These are phyloP conservation scores for Actinostola sp. DNA, from an alignment of 92 coral and sea anemone species.

Conservation along the genomic window DNA sequence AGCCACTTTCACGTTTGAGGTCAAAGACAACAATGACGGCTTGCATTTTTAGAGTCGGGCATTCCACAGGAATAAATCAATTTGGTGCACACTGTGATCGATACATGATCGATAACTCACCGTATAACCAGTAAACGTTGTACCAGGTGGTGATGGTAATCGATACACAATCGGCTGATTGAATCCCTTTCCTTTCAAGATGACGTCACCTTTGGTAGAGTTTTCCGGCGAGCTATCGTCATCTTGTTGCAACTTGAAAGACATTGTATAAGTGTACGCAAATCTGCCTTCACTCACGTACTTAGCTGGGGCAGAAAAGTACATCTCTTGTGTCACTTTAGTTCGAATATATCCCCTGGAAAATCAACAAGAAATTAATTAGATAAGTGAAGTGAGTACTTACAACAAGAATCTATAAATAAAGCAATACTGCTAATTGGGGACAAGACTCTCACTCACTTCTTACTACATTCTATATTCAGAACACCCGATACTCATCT, in stretches of 20 bases:
- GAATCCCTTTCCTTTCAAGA: slow-evolving; percentile 78
- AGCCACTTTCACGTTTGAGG: too few relatives aligned
- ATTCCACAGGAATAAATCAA: too few relatives aligned
- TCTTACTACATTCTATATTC: too few relatives aligned
- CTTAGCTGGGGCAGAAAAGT: slow-evolving; percentile 77
- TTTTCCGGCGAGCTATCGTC: slow-evolving; percentile 40
- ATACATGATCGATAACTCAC: slow-evolving; percentile 35
- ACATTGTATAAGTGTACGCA: slow-evolving; percentile 76
- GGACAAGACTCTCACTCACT: too few relatives aligned
- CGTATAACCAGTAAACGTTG: slow-evolving; percentile 39
- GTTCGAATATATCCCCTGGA: slow-evolving; percentile 61
- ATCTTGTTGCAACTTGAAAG: slow-evolving; percentile 67
- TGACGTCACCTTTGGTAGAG: slow-evolving; percentile 80
- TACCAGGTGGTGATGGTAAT: slow-evolving; percentile 57
- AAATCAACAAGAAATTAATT: not conserved
- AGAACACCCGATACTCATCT: too few relatives aligned
- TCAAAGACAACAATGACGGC: too few relatives aligned
- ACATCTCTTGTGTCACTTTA: slow-evolving; percentile 39
- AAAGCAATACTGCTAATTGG: too few relatives aligned
- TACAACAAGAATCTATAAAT: too few relatives aligned
- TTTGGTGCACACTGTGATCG: too few relatives aligned
- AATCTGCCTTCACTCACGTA: slow-evolving; percentile 73
- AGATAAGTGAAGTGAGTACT: too few relatives aligned
- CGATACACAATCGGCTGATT: slow-evolving; percentile 64
- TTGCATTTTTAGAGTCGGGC: too few relatives aligned